These are phyloP conservation scores for Dolichomitus sp. DNA, from an alignment of 2,888 invertebrate genomes.

Conservation along the genomic window DNA sequence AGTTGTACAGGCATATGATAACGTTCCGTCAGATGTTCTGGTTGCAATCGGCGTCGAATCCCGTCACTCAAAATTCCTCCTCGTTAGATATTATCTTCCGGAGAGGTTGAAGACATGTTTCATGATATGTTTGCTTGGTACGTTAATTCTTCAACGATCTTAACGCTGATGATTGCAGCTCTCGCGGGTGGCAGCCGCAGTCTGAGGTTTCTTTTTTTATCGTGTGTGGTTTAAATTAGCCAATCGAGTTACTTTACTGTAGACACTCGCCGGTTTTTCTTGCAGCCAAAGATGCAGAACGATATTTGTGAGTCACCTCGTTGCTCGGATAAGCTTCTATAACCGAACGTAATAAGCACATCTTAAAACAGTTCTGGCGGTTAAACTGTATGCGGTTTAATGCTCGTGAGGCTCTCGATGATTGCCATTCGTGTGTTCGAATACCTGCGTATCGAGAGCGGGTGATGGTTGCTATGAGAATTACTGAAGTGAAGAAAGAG, in stretches of 20 bases:
- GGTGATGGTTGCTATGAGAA: conserved; percentile 3
- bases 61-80: conserved; percentile 5
- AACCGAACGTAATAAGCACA: conserved; percentile 43
- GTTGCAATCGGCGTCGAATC: background rate
- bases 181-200: conserved; percentile 47
- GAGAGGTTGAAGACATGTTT: conserved; percentile 20
- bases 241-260: conserved; percentile 25
- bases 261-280: background rate
- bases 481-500: background rate
- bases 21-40: background rate
- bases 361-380: background rate
- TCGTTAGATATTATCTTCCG: conserved; percentile 25
- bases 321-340: conserved; percentile 27
- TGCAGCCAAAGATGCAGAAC: background rate
- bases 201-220: background rate
- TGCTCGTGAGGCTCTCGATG: conserved; percentile 44
- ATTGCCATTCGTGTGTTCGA: conserved; percentile 40
- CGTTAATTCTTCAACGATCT: conserved; percentile 37
- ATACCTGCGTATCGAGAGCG: conserved; percentile 24
- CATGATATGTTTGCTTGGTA: conserved; percentile 32
- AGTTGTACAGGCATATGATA: conserved; percentile 20
- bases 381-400: conserved; percentile 27
- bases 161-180: background rate
- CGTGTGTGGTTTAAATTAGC: conserved; percentile 52
- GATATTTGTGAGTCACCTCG: background rate